Evolutionary conservation across 2,888 invertebrate genomes (phyloP), one percentile per base, ranked within the genome.

Genomic region (Yponomeuta sedellus): DNA sequence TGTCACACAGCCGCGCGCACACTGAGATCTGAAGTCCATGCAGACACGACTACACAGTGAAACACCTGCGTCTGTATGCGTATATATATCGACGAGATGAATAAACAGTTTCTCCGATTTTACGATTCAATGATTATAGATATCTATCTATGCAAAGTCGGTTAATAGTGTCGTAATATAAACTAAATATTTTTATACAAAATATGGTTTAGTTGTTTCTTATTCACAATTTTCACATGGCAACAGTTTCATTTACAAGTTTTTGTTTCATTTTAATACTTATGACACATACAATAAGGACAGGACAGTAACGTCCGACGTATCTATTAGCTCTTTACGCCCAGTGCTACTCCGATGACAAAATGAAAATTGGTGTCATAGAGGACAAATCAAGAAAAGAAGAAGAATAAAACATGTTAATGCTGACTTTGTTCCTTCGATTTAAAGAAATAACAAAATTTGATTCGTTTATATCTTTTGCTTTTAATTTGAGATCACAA

Each of bases 51-150:
- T 76, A 73, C 68, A 66, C 69, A 71, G 11, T 4, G 20, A 62
- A 34, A 16, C 20, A 57, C 61, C 70, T 73, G 68, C 67, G 69
- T 74, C 65, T 72, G 68, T 72, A 69, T 76, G 75, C 79, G 77
- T 75, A 70, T 71, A 70, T 75, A 65, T 84, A 83, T 85, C 86
- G 83, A 84, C 85, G 84, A 85, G 86, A 86, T 86, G 85, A 88
- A 88, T 87, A 87, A 88, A 89, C 85, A 87, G 87, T 88, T 88
- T 89, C 88, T 88, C 81, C 83, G 83, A 88, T 88, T 89, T 88
- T 87, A 88, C 84, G 88, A 88, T 81, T 84, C 85, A 88, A 83
- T 85, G 87, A 83, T 63, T 20, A 83, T 79, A 82, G 86, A 88
- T 88, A 82, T 75, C 76, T 85, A 87, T 86, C 85, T 88, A 87